Base-by-base conservation (phyloP, 1,140 invertebrate species). In the Pseudobourletiella spinata region DNA sequence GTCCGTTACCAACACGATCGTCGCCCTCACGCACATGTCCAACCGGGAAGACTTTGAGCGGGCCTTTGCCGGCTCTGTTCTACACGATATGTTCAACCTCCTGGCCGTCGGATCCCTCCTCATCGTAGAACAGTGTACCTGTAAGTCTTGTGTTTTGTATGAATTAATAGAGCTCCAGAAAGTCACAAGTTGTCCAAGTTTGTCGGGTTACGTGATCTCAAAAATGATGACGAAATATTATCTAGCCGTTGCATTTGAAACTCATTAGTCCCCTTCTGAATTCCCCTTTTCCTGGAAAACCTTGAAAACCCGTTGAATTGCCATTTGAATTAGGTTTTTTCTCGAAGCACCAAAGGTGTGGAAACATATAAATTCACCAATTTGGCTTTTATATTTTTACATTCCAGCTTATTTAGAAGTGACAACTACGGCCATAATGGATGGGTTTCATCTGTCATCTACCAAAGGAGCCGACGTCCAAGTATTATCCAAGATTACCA, bases 11-110 rank as follows among this genome's bases (percentile, higher is more conserved):
- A 83, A 82, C 67, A 81, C 80, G 0, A 74, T 83, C 6, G 81
- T 83, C 2, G 78, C 81, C 3, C 64, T 83, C 1, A 77, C 76
- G 8, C 77, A 79, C 61, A 75, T 75, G 24, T 65, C 72, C 6
- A 72, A 78, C 51, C 71, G 74, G 48, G 71, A 75, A 14, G 75
- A 80, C 59, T 82, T 82, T 66, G 70, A 78, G 28, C 66, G 78
- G 46, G 79, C 81, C 2, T 83, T 83, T 71, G 77, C 78, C 20
- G 80, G 78, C 0, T 80, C 79, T 25, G 80, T 79, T n/a, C 75
- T 82, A n/a, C 81, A 83, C 67, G 81, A 82, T 67, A 79, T 81
- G 74, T 80, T 78, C 67, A 79, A 79, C 67, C 73, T 78, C 63
- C 67, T 79, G 28, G 68, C 74, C 32, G 75, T 79, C n/a, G 69